Evolutionary conservation across 2,113 vertebrate species (phyloP).

Genomic region (Mustela nigripes): DNA sequence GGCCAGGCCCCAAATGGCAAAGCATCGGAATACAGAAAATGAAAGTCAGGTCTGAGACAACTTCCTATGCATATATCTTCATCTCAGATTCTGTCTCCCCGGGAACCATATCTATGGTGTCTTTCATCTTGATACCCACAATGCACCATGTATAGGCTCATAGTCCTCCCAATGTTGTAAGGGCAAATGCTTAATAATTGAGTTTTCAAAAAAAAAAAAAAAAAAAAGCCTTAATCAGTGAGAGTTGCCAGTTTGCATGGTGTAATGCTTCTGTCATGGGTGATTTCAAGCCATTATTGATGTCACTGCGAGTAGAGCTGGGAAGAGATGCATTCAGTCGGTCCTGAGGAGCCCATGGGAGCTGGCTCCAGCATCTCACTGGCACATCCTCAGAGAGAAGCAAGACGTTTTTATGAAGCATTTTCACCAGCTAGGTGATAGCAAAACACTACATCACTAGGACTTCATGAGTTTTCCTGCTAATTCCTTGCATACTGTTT

Average conservation of each 20-base stretch:
- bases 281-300: background rate
- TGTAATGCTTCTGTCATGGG: too few relatives aligned
- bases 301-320: background rate
- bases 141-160: background rate
- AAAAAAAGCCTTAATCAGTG: background rate
- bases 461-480: background rate
- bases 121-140: background rate
- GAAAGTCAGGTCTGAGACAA: background rate
- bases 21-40: background rate
- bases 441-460: background rate
- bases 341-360: background rate
- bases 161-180: background rate
- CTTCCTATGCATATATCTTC: background rate
- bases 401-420: background rate
- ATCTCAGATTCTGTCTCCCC: background rate
- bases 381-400: background rate
- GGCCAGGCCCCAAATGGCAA: background rate
- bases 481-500: background rate
- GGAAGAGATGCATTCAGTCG: background rate
- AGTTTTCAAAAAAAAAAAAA: background rate
- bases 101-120: background rate
- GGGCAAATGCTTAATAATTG: background rate
- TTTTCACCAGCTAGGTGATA: background rate
- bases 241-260: background rate
- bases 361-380: background rate